Conservation (phyloP, 2,113 vertebrate species). For the Dromaius novaehollandiae region DNA sequence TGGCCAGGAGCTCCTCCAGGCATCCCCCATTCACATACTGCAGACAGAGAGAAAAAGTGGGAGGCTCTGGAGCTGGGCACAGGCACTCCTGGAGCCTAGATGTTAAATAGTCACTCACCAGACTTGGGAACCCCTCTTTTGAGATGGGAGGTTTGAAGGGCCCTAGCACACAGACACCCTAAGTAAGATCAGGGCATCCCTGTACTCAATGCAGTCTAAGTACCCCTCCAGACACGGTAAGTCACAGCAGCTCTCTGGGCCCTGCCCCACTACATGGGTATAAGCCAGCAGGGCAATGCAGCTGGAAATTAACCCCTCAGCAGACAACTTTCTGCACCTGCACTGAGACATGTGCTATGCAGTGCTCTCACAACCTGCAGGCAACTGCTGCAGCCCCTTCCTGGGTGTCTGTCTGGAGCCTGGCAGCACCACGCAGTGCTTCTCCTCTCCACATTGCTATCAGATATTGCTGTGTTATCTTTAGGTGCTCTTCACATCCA, state of each 20-base stretch:
- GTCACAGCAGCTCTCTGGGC: neutral
- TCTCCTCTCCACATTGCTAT: neutral
- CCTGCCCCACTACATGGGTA: neutral
- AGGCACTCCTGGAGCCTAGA: neutral
- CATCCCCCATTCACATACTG: constrained; percentile 89
- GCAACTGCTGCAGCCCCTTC: neutral
- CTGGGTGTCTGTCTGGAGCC: neutral
- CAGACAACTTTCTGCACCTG: neutral
- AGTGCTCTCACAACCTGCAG: neutral
- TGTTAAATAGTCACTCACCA: neutral
- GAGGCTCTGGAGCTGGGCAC: neutral
- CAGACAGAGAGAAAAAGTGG: neutral
- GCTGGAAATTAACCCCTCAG: neutral
- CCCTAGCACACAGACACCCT: accelerated
- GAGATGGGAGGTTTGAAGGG: neutral
- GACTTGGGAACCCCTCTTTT: neutral
- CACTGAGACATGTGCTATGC: neutral
- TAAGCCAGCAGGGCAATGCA: neutral
- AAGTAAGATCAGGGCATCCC: neutral
- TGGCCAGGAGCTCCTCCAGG: constrained; percentile 86
- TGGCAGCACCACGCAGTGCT: neutral
- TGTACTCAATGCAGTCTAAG: neutral
- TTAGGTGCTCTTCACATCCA: neutral
- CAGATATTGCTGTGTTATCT: neutral
- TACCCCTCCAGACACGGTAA: neutral